phyloP scores from a whole-genome alignment of 2,797 vertebrate species.

The Silurus lanzhouensis region DNA sequence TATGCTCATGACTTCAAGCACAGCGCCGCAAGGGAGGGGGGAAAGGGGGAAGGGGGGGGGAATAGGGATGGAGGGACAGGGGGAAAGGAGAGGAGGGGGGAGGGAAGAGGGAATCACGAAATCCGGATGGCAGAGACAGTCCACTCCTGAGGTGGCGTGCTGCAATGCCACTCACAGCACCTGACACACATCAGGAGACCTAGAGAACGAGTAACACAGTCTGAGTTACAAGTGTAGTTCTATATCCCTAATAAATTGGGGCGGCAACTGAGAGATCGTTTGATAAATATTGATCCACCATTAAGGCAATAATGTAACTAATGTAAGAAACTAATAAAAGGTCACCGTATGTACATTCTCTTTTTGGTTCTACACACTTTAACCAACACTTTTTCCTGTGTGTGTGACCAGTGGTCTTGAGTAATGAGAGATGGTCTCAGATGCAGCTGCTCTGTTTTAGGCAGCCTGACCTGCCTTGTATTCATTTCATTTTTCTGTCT shows the following conservation, averaged over 20 bases:
- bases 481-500: background rate
- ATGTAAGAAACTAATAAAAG: background rate
- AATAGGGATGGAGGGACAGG: slow-evolving; percentile 77
- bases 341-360: background rate
- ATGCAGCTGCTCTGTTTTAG: background rate
- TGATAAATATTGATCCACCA: background rate
- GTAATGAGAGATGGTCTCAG: background rate
- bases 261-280: no score
- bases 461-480: background rate
- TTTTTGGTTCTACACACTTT: background rate
- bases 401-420: background rate
- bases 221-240: background rate
- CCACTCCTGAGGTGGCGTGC: slow-evolving; percentile 91
- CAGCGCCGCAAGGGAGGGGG: slow-evolving; percentile 82
- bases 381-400: background rate
- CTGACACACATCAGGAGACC: slow-evolving; percentile 94
- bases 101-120: slow-evolving; percentile 81
- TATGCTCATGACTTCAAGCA: slow-evolving; percentile 99
- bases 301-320: no score
- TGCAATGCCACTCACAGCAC: slow-evolving; percentile 88
- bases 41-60: slow-evolving; percentile 70
- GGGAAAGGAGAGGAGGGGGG: slow-evolving; percentile 77
- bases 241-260: no score
- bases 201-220: slow-evolving; percentile 50
- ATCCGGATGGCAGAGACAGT: slow-evolving; percentile 86